phyloP scores from a whole-genome alignment of 64 coral and sea anemone genomes.

The Pocillopora verrucosa region DNA sequence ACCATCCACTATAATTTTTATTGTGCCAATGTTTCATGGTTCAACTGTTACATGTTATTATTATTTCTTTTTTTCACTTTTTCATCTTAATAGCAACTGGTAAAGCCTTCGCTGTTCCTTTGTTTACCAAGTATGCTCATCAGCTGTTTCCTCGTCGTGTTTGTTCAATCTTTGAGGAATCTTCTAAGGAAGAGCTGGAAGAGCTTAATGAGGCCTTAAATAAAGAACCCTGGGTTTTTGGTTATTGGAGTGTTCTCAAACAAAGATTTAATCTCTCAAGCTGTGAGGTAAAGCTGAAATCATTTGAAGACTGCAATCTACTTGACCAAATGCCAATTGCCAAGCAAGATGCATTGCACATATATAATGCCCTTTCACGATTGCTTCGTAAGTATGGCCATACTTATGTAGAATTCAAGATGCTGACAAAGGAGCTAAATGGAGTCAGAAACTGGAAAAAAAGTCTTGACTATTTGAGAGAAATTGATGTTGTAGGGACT shows the following conservation, averaged over 20 bases:
- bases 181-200: background rate
- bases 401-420: background rate
- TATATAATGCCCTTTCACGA: constrained; percentile 7
- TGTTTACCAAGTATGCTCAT: background rate
- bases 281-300: constrained; percentile 10
- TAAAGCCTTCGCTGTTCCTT: constrained; percentile 8
- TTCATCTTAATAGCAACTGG: background rate
- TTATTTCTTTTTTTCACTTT: too few relatives aligned
- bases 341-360: background rate
- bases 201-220: background rate
- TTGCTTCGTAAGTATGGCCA: background rate
- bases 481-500: background rate
- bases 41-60: background rate
- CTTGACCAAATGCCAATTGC: background rate
- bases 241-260: background rate
- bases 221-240: constrained; percentile 21
- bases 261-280: background rate
- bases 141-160: constrained; percentile 2
- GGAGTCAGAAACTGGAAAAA: background rate
- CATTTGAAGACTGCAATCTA: constrained; percentile 9
- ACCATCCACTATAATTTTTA: too few relatives aligned
- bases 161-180: background rate
- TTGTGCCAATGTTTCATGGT: too few relatives aligned
- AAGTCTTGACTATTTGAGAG: background rate
- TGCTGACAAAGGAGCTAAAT: background rate